Percentiles rank a stretch among this genome's conserved stretches.
Evolutionary conservation across 2,797 vertebrate genomes (phyloP).

Genomic region (Ctenopoma multispine): DNA sequence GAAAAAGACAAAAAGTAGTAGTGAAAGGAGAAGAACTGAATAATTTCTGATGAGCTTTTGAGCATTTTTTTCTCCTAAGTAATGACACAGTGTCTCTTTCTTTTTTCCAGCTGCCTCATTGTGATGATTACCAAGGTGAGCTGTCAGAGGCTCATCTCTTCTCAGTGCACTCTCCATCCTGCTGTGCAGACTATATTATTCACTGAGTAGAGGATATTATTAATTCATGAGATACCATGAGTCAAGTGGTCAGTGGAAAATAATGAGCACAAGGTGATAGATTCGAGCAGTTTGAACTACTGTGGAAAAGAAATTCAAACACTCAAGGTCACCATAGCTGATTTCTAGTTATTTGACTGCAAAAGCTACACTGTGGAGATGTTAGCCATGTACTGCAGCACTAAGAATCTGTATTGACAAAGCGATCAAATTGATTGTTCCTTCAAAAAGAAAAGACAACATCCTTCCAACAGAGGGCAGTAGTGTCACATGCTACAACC

Average conservation of each 20-base stretch:
- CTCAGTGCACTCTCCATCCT: constrained; percentile 20
- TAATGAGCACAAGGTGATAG: constrained; percentile 56
- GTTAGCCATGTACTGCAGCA: not conserved
- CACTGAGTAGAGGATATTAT: constrained; percentile 57
- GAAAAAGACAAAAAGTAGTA: not conserved
- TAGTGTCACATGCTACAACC: constrained; percentile 18
- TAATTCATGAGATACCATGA: constrained; percentile 68
- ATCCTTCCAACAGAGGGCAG: constrained; percentile 73
- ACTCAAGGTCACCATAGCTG: no score
- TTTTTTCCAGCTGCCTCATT: constrained; percentile 26
- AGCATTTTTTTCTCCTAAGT: constrained; percentile 39
- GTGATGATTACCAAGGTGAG: constrained; percentile 54
- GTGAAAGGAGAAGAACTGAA: constrained; percentile 4
- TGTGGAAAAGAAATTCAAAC: constrained; percentile 23
- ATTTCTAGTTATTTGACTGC: not conserved
- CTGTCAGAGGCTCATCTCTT: constrained; percentile 42
- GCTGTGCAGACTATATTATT: constrained; percentile 61
- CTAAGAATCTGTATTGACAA: not conserved
- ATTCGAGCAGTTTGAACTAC: constrained; percentile 20
- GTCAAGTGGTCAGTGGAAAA: constrained; percentile 55
- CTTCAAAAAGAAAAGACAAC: not conserved
- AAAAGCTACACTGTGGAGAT: not conserved
- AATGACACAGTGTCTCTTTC: constrained; percentile 33
- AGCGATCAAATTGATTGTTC: not conserved
- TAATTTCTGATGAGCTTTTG: constrained; percentile 33